Evolutionary conservation across 2,888 invertebrate species (phyloP).

Genomic region (Trichogramma dendrolimi): DNA sequence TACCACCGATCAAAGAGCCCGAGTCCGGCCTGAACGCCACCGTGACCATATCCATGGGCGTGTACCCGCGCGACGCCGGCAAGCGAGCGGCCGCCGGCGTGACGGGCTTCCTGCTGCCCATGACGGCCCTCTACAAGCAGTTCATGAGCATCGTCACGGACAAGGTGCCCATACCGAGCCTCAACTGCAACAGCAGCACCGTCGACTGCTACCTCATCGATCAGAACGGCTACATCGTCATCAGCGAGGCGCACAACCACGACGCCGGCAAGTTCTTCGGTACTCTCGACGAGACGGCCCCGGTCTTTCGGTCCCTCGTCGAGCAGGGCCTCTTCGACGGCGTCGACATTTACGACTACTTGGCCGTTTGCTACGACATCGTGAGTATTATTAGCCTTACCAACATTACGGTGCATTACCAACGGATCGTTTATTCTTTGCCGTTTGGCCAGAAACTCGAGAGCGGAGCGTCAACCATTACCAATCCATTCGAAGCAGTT

Average conservation of each 20-base stretch:
- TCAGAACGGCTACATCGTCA: conserved; percentile 82
- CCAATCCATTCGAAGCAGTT: conserved; percentile 46
- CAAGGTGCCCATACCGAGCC: conserved; percentile 30
- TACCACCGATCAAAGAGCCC: conserved; percentile 24
- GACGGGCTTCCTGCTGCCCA: conserved; percentile 80
- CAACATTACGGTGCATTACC: neutral
- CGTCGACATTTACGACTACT: conserved; percentile 79
- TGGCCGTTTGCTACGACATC: conserved; percentile 67
- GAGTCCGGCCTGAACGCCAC: conserved; percentile 49
- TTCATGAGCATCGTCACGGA: conserved; percentile 67
- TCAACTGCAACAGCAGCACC: conserved; percentile 40
- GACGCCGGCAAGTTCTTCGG: conserved; percentile 85
- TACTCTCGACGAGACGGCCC: conserved; percentile 62
- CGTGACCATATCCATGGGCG: conserved; percentile 78
- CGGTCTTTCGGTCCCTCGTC: conserved; percentile 73
- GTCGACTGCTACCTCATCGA: conserved; percentile 84
- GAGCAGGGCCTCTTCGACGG: conserved; percentile 68
- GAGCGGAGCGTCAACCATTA: conserved; percentile 36
- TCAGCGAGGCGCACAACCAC: conserved; percentile 64
- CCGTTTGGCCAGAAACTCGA: conserved; percentile 33
- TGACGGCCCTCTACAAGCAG: conserved; percentile 63
- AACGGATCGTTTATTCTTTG: neutral
- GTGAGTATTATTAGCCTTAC: conserved; percentile 35
- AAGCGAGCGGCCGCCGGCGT: conserved; percentile 81
- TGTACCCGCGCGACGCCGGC: conserved; percentile 74